These are phyloP conservation scores for Muschampia plurimacula DNA, from an alignment of 2,888 invertebrate species.

Conservation along the genomic window DNA sequence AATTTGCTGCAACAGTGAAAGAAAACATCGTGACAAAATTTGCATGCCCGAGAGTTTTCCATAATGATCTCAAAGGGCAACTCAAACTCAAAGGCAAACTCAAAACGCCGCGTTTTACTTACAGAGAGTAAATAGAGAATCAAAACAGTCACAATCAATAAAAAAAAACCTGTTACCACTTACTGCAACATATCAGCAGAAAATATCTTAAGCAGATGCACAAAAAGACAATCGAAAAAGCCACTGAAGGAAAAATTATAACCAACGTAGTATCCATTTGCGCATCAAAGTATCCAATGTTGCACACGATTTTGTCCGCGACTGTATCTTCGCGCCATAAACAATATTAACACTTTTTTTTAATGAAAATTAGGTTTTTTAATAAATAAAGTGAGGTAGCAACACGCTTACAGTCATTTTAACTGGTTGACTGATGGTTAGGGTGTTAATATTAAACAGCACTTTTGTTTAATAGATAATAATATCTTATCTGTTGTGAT, in stretches of 20 bases:
- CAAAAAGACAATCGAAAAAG: conserved; percentile 7
- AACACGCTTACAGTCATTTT: conserved; percentile 23
- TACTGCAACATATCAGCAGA: conserved; percentile 11
- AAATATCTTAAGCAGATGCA: conserved; percentile 19
- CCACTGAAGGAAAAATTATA: conserved; percentile 9
- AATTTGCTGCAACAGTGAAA: too few relatives aligned
- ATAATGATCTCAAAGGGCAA: too few relatives aligned
- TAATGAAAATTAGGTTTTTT: conserved; percentile 11
- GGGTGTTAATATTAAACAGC: conserved; percentile 40
- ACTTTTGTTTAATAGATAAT: conserved; percentile 44
- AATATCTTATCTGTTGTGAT: conserved; percentile 48
- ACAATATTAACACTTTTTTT: conserved; percentile 11
- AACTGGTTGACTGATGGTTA: conserved; percentile 13
- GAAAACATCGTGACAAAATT: too few relatives aligned
- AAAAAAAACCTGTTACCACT: conserved; percentile 14
- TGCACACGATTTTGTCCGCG: conserved; percentile 4
- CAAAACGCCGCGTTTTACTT: too few relatives aligned
- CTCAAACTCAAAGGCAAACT: too few relatives aligned
- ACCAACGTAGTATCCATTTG: conserved; percentile 13
- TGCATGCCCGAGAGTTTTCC: too few relatives aligned
- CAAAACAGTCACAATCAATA: neutral
- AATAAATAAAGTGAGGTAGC: neutral
- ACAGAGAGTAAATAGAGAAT: too few relatives aligned
- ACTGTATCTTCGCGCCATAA: neutral
- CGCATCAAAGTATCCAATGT: neutral